These are phyloP conservation scores for Drymonia ruficornis DNA, from an alignment of 2,888 invertebrate genomes.

Conservation along the genomic window DNA sequence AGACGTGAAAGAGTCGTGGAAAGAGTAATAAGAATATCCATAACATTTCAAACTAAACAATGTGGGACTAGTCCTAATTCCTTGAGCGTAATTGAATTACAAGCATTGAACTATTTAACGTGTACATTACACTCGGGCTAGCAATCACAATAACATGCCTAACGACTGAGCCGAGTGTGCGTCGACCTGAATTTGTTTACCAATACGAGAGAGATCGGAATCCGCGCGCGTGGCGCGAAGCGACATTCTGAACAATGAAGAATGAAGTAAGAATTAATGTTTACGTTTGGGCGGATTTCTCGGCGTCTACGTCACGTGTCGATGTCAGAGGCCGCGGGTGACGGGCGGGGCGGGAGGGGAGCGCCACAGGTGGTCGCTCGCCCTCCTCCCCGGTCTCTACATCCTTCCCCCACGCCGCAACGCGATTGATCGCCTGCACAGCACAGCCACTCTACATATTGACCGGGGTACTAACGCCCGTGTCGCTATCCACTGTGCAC, in stretches of 20 bases:
- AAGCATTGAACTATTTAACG: slow-evolving; percentile 51
- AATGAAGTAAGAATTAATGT: slow-evolving; percentile 84
- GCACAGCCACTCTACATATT: slow-evolving; percentile 83
- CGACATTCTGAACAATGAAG: slow-evolving; percentile 81
- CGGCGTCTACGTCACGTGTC: slow-evolving; percentile 82
- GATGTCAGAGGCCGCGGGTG: slow-evolving; percentile 54
- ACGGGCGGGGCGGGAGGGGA: slow-evolving; percentile 40
- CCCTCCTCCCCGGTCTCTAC: slow-evolving; percentile 37
- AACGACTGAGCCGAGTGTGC: slow-evolving; percentile 40
- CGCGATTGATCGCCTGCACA: slow-evolving; percentile 81
- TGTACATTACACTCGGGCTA: slow-evolving; percentile 33
- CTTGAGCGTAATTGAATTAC: slow-evolving; percentile 71
- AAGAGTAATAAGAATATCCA: slow-evolving; percentile 9
- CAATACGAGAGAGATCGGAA: slow-evolving; percentile 74
- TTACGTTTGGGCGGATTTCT: slow-evolving; percentile 84
- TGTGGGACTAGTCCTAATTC: slow-evolving; percentile 43
- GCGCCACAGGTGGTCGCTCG: slow-evolving; percentile 75
- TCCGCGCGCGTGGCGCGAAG: slow-evolving; percentile 72
- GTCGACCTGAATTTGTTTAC: slow-evolving; percentile 74
- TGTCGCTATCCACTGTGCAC: slow-evolving; percentile 71
- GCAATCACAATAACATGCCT: slow-evolving; percentile 43
- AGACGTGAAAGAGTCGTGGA: too few species aligned
- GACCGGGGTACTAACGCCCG: slow-evolving; percentile 79
- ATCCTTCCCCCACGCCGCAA: slow-evolving; percentile 55
- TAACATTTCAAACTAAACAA: not conserved